Percentiles rank a stretch among this genome's conserved stretches.
These are phyloP conservation scores for Clarias pachynema DNA, from an alignment of 2,797 vertebrate species.

Conservation along the genomic window DNA sequence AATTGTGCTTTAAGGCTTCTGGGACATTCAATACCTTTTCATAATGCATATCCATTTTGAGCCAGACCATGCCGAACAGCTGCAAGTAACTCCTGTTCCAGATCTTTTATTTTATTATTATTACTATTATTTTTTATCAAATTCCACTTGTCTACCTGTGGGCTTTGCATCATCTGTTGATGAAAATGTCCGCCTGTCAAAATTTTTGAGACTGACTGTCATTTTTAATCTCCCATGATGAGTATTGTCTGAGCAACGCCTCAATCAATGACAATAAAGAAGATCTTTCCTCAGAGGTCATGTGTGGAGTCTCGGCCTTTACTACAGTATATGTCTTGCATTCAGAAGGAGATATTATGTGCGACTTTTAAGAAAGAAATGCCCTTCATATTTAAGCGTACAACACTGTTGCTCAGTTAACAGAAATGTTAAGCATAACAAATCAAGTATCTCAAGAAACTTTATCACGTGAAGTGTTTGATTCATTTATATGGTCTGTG, in stretches of 20 bases:
- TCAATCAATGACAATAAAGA: conserved; percentile 36
- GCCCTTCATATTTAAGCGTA: neutral
- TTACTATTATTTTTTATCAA: conserved; percentile 3
- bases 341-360: conserved; percentile 3
- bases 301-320: neutral
- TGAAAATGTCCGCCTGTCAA: conserved; percentile 30
- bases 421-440: neutral
- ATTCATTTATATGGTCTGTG: conserved; percentile 12
- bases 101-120: neutral
- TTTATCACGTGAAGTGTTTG: neutral
- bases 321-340: neutral
- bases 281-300: conserved; percentile 5
- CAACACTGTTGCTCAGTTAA: neutral
- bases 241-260: conserved; percentile 31
- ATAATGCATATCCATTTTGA: conserved; percentile 22
- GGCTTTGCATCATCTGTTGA: conserved; percentile 27
- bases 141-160: conserved; percentile 29
- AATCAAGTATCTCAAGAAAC: neutral
- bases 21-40: conserved; percentile 23
- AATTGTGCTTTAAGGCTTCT: conserved; percentile 6
- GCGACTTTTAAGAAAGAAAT: neutral
- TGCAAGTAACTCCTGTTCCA: conserved; percentile 15
- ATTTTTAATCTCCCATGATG: conserved; percentile 35
- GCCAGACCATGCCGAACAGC: conserved; percentile 20
- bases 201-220: conserved; percentile 29